These are phyloP conservation scores for Chymomyza caudatula DNA, from an alignment of 2,888 invertebrate species.

Conservation along the genomic window DNA sequence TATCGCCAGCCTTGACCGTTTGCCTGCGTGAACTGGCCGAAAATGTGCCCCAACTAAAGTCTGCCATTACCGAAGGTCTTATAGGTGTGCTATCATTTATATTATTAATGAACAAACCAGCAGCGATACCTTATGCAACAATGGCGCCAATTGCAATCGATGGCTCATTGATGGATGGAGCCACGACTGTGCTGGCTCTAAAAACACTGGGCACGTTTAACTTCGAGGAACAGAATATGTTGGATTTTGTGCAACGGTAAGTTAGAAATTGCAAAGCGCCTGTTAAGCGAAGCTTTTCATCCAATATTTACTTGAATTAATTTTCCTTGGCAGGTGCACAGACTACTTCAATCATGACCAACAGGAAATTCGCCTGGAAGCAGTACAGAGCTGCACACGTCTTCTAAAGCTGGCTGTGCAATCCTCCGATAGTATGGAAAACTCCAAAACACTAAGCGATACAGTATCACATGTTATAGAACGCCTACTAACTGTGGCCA, in stretches of 20 bases:
- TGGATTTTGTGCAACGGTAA: slow-evolving; percentile 90
- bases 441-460: slow-evolving; percentile 90
- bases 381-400: slow-evolving; percentile 95
- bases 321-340: slow-evolving; percentile 83
- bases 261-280: not conserved
- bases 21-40: slow-evolving; percentile 93
- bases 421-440: slow-evolving; percentile 80
- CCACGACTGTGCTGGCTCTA: slow-evolving; percentile 92
- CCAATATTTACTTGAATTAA: not conserved
- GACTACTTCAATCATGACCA: slow-evolving; percentile 94
- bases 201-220: slow-evolving; percentile 93
- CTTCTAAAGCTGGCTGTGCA: slow-evolving; percentile 90
- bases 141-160: slow-evolving; percentile 76
- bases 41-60: slow-evolving; percentile 91
- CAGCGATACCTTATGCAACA: slow-evolving; percentile 82
- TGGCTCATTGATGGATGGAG: slow-evolving; percentile 81
- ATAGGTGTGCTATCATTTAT: slow-evolving; percentile 91
- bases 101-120: slow-evolving; percentile 91
- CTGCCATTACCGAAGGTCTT: slow-evolving; percentile 94
- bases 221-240: slow-evolving; percentile 93
- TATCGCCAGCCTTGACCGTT: slow-evolving; percentile 93
- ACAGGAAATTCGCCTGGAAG: slow-evolving; percentile 93
- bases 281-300: not conserved
- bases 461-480: slow-evolving; percentile 94
- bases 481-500: slow-evolving; percentile 93